Conservation (phyloP, 2,113 vertebrate genomes). For the Mugil cephalus region DNA sequence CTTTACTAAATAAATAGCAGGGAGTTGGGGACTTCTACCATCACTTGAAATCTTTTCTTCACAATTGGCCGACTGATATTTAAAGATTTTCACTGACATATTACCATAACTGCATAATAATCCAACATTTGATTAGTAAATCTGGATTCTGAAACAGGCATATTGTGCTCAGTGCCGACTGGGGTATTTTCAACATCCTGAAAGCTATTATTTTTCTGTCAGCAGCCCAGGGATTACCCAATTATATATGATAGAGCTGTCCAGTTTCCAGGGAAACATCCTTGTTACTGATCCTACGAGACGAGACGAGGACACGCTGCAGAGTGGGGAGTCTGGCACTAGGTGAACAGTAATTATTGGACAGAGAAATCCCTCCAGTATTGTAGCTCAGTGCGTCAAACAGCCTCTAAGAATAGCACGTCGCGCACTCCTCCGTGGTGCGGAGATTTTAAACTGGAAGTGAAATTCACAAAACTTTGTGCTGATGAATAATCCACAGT, state of each 20-base stretch:
- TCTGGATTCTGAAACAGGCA: slow-evolving; percentile 39
- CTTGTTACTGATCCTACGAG: slow-evolving; percentile 67
- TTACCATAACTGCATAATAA: slow-evolving; percentile 12
- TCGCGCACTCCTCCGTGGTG: slow-evolving; percentile 23
- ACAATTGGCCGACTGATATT: slow-evolving; percentile 3
- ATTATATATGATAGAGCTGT: slow-evolving; percentile 71
- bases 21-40: background rate
- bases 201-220: slow-evolving; percentile 71
- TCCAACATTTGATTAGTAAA: slow-evolving; percentile 5
- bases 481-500: slow-evolving; percentile 9
- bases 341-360: slow-evolving; percentile 67
- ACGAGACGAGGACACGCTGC: slow-evolving; percentile 57
- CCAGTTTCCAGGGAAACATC: slow-evolving; percentile 83
- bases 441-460: slow-evolving; percentile 14
- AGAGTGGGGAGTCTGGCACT: slow-evolving; percentile 71
- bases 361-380: slow-evolving; percentile 69
- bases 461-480: slow-evolving; percentile 17
- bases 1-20: slow-evolving; percentile 11
- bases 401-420: slow-evolving; percentile 64
- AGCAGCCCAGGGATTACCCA: slow-evolving; percentile 73
- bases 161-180: slow-evolving; percentile 38
- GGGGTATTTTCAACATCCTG: slow-evolving; percentile 52
- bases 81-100: slow-evolving; percentile 1
- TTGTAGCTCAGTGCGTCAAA: slow-evolving; percentile 67
- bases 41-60: background rate